Evolutionary conservation across 2,797 vertebrate genomes (phyloP), one percentile per base, ranked within the genome.

Genomic region (Phyllotis vaccarum): DNA sequence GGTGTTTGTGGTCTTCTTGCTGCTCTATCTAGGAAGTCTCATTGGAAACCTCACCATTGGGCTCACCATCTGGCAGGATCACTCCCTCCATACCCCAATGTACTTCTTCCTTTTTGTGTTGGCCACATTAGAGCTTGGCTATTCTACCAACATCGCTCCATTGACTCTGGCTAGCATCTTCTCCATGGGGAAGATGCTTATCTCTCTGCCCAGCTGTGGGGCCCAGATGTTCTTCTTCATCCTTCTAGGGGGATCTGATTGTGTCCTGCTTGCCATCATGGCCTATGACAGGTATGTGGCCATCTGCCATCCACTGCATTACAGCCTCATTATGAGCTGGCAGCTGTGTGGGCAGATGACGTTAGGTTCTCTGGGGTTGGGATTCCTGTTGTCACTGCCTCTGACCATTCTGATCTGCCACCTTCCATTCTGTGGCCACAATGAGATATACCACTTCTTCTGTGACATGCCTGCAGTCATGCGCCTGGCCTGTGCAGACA

Each of bases 171-270:
- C 58, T 29, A 37, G 76, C 19, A 1, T 80, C 40, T 52, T 72
- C 29, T 89, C 72, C 43, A 1, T 34, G 68, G 89, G 75, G n/a
- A 76, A 60, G 19, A 52, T 29, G 14, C 37, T 46, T 60, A 17
- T 90, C n/a, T 94, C 85, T 76, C 58, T 82, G n/a, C 29, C 34
- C 13, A 49, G 46, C 66, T 86, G 66, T 49, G 40, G 86, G 6
- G 24, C 86, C 29, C 66, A 76, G 66, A 70, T 82, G 90, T 60
- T 78, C 78, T 74, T 90, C 58, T 78, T 62, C 82, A 37, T 88
- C 70, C n/a, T 88, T 46, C 87, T 88, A 17, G 21, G 64, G 14
- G 58, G 34, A 43, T 46, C 90, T 27, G 56, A 60, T 56, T 37
- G 95, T 49, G 58, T 81, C 80, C 5, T 81, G 37, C 86, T 94